Evolutionary conservation across 2,888 invertebrate genomes (phyloP).

Genomic region (Tigriopus californicus): DNA sequence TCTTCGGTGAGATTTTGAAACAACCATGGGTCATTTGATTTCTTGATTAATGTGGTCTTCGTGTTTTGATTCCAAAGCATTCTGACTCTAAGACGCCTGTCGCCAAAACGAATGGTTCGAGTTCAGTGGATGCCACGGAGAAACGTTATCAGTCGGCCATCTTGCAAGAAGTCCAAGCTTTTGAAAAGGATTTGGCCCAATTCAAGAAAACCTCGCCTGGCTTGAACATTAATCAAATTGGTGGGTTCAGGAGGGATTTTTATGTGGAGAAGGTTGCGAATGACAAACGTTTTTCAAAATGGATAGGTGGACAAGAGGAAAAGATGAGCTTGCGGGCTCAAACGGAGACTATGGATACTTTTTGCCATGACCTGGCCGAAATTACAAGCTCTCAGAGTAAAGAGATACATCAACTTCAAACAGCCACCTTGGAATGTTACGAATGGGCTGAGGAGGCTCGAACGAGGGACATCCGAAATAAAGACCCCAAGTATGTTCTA

Average conservation of each 20-base stretch:
- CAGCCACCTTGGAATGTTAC: slow-evolving; percentile 31
- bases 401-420: slow-evolving; percentile 39
- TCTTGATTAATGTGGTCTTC: too few species aligned
- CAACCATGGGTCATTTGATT: too few species aligned
- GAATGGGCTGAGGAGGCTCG: slow-evolving; percentile 28
- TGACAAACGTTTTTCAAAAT: too few species aligned
- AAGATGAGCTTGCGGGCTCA: slow-evolving; percentile 34
- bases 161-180: slow-evolving; percentile 41
- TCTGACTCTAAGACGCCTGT: too few species aligned
- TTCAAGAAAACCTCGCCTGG: slow-evolving; percentile 36
- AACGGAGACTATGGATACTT: slow-evolving; percentile 37
- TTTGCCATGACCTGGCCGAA: slow-evolving; percentile 41
- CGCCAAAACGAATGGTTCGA: too few species aligned
- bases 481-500: slow-evolving; percentile 24
- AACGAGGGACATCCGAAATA: slow-evolving; percentile 24
- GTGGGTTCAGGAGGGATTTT: too few species aligned
- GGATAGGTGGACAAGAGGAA: slow-evolving; percentile 28
- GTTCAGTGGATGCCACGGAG: neutral
- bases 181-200: slow-evolving; percentile 44
- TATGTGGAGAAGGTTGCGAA: too few species aligned
- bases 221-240: slow-evolving; percentile 25
- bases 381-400: slow-evolving; percentile 38
- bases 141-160: slow-evolving; percentile 30
- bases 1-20: too few species aligned
- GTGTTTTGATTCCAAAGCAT: too few species aligned